phyloP scores from a whole-genome alignment of 2,797 vertebrate genomes.

The Tamandua tetradactyla region DNA sequence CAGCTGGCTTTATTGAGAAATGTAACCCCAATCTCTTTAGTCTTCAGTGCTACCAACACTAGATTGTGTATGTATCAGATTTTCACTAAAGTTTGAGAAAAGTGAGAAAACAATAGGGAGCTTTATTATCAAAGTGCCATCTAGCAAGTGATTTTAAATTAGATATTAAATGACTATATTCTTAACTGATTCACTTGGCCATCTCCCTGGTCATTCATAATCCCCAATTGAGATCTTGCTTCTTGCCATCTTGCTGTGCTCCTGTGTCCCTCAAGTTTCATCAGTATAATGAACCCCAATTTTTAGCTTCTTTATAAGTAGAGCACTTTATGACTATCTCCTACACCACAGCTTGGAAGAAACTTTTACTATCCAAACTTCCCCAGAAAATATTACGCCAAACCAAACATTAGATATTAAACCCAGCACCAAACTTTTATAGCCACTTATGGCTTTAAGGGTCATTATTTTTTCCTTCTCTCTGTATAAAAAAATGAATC shows the following conservation, averaged over 20 bases:
- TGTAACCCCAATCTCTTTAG: background rate
- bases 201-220: background rate
- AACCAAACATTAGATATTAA: background rate
- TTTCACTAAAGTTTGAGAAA: background rate
- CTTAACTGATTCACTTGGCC: background rate
- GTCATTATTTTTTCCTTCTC: background rate
- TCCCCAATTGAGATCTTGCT: background rate
- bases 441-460: slow-evolving; percentile 12
- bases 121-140: background rate
- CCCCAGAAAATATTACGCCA: background rate
- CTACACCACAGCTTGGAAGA: background rate
- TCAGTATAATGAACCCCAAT: background rate
- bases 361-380: background rate
- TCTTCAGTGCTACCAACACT: background rate
- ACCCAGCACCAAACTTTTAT: background rate
- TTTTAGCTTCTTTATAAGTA: background rate
- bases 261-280: background rate
- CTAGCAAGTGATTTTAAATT: background rate
- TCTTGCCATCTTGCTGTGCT: background rate
- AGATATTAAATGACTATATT: background rate
- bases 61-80: background rate
- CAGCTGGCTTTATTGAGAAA: background rate
- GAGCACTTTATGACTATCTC: background rate
- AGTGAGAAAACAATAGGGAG: background rate
- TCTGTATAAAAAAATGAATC: slow-evolving; percentile 13